Evolutionary conservation across 1,140 invertebrate genomes (phyloP).

Genomic region (Nasonia longicornis): DNA sequence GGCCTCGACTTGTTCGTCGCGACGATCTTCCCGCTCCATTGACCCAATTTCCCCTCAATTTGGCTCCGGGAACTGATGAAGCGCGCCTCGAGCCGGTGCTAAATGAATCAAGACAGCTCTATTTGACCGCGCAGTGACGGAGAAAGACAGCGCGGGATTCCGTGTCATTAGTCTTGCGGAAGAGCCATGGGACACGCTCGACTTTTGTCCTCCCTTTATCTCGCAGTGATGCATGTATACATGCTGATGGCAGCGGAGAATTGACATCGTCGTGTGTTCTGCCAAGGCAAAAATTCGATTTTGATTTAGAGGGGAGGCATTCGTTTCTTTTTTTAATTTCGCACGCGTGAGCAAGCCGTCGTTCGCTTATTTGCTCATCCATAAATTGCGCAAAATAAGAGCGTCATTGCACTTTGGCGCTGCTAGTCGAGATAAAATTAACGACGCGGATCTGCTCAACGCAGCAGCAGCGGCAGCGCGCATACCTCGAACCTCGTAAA

Average conservation of each 20-base stretch:
- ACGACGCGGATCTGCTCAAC: neutral
- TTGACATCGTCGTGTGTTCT: neutral
- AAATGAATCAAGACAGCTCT: constrained; percentile 62
- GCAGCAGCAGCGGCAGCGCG: neutral
- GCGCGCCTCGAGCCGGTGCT: constrained; percentile 52
- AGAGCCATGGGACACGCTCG: constrained; percentile 18
- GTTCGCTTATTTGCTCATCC: neutral
- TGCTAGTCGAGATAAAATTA: constrained; percentile 31
- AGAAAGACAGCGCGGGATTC: constrained; percentile 49
- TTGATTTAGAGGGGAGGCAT: constrained; percentile 30
- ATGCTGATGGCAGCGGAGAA: neutral
- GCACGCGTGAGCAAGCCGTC: no score
- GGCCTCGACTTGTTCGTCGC: neutral
- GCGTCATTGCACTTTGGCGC: neutral
- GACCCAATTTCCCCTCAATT: constrained; percentile 62
- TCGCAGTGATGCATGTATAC: neutral
- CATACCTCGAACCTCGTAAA: constrained; percentile 18
- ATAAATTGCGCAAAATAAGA: neutral
- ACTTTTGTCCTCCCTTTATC: constrained; percentile 11
- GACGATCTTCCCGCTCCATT: constrained; percentile 48
- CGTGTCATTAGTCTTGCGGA: constrained; percentile 51
- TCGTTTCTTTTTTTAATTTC: constrained; percentile 4
- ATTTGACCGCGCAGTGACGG: constrained; percentile 50
- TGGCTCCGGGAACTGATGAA: constrained; percentile 56
- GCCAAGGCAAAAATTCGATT: constrained; percentile 41